These are phyloP conservation scores for Scolopax bukidnonensis DNA, from an alignment of 2,797 vertebrate species.

Conservation along the genomic window DNA sequence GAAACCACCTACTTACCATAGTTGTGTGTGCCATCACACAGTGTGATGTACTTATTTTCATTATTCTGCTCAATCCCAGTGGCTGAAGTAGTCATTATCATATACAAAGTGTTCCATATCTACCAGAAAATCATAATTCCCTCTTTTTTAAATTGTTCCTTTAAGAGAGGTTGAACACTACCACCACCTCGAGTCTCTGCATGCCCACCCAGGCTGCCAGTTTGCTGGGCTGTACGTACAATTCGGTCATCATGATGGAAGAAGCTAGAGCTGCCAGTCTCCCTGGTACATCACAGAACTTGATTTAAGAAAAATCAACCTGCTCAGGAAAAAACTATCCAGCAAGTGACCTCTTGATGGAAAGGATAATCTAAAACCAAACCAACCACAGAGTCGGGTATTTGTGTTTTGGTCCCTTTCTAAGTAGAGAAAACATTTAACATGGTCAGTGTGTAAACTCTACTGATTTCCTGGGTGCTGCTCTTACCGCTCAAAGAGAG, in stretches of 20 bases:
- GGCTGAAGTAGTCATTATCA: background rate
- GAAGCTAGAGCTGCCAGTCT: background rate
- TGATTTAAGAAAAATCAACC: background rate
- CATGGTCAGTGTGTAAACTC: background rate
- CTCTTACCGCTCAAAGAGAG: background rate
- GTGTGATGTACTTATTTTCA: background rate
- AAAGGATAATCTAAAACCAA: background rate
- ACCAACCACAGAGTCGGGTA: accelerated
- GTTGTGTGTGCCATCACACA: no score
- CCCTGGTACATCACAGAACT: background rate
- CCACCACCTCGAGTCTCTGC: background rate
- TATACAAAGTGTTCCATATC: background rate
- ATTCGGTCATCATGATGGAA: background rate
- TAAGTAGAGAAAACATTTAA: background rate
- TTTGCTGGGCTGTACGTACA: accelerated
- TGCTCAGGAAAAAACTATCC: background rate
- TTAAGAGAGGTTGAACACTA: background rate
- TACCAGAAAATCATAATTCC: background rate
- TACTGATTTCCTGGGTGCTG: background rate
- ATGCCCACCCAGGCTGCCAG: background rate
- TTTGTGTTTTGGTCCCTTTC: background rate
- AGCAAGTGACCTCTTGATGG: background rate
- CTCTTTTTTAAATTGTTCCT: background rate
- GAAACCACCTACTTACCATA: background rate
- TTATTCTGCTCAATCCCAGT: background rate